These are phyloP conservation scores for Parus major DNA, from an alignment of 2,113 vertebrate genomes.

Conservation along the genomic window DNA sequence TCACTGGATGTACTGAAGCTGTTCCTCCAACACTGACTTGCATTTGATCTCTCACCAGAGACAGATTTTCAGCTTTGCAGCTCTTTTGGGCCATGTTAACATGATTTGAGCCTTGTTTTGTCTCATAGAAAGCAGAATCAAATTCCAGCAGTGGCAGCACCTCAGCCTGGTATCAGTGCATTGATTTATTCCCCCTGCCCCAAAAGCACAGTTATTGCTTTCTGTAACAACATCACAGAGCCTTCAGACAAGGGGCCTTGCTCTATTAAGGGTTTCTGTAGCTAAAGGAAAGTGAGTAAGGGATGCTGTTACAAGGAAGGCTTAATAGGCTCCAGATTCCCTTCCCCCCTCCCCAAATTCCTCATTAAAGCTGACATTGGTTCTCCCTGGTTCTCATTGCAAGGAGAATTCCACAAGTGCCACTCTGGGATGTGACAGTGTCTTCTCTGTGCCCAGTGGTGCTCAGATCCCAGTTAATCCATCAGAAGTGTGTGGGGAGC, in stretches of 20 bases:
- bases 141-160: slow-evolving; percentile 22
- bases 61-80: slow-evolving; percentile 14
- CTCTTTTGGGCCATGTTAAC: slow-evolving; percentile 1
- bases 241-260: background rate
- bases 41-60: slow-evolving; percentile 21
- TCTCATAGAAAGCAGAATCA: slow-evolving; percentile 4
- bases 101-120: slow-evolving; percentile 35
- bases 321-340: background rate
- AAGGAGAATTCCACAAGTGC: background rate
- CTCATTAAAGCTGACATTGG: background rate
- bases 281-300: background rate
- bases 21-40: background rate
- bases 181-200: slow-evolving; percentile 42
- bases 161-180: background rate
- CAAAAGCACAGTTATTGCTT: slow-evolving; percentile 31
- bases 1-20: background rate
- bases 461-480: background rate
- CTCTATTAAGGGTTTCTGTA: background rate
- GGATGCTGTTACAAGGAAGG: background rate
- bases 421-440: background rate
- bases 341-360: background rate
- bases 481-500: background rate
- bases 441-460: background rate
- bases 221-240: background rate
- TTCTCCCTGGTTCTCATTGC: background rate